phyloP scores from a whole-genome alignment of 2,113 vertebrate genomes.

The Rhagologus leucostigma region DNA sequence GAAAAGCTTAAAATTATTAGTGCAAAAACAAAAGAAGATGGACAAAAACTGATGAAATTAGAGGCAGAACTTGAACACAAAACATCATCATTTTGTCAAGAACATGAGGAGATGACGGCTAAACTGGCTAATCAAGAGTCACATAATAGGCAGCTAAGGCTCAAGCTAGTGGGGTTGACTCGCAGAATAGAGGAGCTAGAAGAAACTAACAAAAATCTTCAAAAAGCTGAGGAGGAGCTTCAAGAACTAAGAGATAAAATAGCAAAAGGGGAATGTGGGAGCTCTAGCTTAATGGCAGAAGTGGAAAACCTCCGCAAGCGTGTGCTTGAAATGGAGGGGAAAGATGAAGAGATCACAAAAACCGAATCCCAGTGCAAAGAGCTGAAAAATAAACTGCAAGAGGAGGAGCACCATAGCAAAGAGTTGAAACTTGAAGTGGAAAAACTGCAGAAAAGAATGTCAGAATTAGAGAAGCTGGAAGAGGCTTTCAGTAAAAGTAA shows the following conservation, averaged over 20 bases:
- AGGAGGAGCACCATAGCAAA: slow-evolving; percentile 84
- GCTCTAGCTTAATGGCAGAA: slow-evolving; percentile 86
- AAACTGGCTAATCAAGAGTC: slow-evolving; percentile 86
- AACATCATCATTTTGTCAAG: slow-evolving; percentile 77
- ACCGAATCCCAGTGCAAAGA: slow-evolving; percentile 88
- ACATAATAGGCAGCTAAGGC: slow-evolving; percentile 84
- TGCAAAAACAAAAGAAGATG: slow-evolving; percentile 81
- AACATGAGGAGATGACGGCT: slow-evolving; percentile 87
- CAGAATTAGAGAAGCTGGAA: slow-evolving; percentile 88
- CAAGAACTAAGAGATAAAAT: slow-evolving; percentile 90
- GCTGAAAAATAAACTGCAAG: slow-evolving; percentile 85
- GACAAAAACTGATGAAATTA: slow-evolving; percentile 84
- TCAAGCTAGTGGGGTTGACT: slow-evolving; percentile 80
- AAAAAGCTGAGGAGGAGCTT: slow-evolving; percentile 88
- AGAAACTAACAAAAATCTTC: slow-evolving; percentile 83
- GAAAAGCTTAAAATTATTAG: slow-evolving; percentile 74
- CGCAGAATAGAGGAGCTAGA: slow-evolving; percentile 87
- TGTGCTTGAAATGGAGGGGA: slow-evolving; percentile 95
- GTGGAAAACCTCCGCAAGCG: slow-evolving; percentile 90
- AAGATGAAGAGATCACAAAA: slow-evolving; percentile 94
- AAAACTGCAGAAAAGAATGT: slow-evolving; percentile 90
- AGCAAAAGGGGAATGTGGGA: slow-evolving; percentile 87
- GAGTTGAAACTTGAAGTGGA: slow-evolving; percentile 89
- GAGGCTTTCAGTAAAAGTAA: slow-evolving; percentile 85
- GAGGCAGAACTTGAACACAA: slow-evolving; percentile 86